Conservation (phyloP, 1,140 invertebrate species). For the Acromyrmex echinatior region DNA sequence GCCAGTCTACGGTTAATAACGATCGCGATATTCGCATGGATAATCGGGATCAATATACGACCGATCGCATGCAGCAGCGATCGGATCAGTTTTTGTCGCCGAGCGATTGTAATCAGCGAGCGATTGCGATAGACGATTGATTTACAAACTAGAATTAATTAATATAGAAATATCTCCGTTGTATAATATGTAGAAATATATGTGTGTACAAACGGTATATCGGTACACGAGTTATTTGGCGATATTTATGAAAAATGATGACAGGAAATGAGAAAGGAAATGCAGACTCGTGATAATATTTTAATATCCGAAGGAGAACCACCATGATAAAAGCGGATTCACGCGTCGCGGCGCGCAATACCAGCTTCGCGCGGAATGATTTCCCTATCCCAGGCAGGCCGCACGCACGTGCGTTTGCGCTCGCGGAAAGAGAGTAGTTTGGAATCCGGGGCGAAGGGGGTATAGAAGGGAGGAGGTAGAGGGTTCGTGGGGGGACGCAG, state of each 20-base stretch:
- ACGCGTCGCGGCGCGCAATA: slow-evolving; percentile 39
- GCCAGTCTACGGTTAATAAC: slow-evolving; percentile 47
- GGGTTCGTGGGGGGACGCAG: slow-evolving; percentile 71
- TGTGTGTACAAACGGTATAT: not conserved
- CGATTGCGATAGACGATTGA: not conserved
- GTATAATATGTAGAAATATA: not conserved
- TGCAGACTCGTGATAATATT: not conserved
- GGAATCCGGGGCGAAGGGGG: slow-evolving; percentile 29
- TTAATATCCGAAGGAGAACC: slow-evolving; percentile 32
- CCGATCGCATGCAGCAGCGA: not conserved
- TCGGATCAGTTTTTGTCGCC: slow-evolving; percentile 36
- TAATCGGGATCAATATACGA: not conserved
- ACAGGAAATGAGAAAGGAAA: slow-evolving; percentile 13
- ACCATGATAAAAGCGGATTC: slow-evolving; percentile 40
- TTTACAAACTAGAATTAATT: slow-evolving; percentile 28
- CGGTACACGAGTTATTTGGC: not conserved
- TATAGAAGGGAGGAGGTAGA: slow-evolving; percentile 6
- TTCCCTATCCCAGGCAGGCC: slow-evolving; percentile 44
- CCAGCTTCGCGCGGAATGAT: slow-evolving; percentile 53
- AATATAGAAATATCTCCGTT: not conserved
- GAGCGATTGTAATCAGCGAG: slow-evolving; percentile 3
- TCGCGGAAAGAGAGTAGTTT: slow-evolving; percentile 35
- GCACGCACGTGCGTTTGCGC: slow-evolving; percentile 69
- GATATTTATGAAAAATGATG: slow-evolving; percentile 31
- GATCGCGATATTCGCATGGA: slow-evolving; percentile 24